Evolutionary conservation across 2,797 vertebrate species (phyloP).

Genomic region (Sardinella longiceps): DNA sequence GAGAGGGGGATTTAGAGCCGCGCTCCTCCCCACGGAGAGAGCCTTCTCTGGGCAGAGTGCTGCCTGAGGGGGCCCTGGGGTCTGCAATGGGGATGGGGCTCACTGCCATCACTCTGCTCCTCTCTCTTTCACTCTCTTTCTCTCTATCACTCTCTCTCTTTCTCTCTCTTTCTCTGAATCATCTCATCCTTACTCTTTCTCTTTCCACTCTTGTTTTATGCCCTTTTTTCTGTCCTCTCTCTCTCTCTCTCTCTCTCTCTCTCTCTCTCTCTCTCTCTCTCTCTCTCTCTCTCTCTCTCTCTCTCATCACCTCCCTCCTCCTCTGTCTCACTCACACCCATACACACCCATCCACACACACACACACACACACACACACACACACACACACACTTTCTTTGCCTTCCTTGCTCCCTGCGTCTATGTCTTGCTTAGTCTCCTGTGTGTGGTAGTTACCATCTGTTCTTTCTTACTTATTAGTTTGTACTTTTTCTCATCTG

Average conservation of each 20-base stretch:
- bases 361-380: conserved; percentile 23
- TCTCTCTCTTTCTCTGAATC: not conserved
- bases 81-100: conserved; percentile 4
- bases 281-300: too few relatives aligned
- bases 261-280: too few relatives aligned
- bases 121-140: not conserved
- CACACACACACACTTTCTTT: not conserved
- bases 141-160: not conserved
- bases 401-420: not conserved
- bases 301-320: too few relatives aligned
- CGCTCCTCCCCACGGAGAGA: not conserved
- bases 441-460: not conserved
- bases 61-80: not conserved
- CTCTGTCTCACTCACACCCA: too few relatives aligned
- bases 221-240: not conserved
- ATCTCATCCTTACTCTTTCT: not conserved
- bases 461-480: not conserved
- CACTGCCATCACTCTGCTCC: not conserved
- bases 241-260: not conserved
- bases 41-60: not conserved
- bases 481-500: not conserved
- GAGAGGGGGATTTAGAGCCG: not conserved
- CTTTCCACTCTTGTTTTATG: not conserved
- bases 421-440: not conserved
- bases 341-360: too few relatives aligned